Evolutionary conservation across 1,140 invertebrate species (phyloP).

Genomic region (Eumaeus atala): DNA sequence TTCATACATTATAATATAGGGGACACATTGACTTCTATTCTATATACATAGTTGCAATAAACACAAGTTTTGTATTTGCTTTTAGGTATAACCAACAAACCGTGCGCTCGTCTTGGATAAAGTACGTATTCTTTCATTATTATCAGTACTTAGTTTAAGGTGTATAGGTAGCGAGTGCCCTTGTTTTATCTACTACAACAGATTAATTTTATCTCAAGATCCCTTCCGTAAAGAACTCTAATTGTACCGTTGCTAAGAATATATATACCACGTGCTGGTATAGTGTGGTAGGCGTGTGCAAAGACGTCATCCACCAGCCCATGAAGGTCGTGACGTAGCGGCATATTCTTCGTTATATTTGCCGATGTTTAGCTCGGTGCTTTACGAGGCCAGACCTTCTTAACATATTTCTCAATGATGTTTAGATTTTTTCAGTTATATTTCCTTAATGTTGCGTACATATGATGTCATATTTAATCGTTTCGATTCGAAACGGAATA

Average conservation of each 20-base stretch:
- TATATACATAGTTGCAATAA: slow-evolving; percentile 7
- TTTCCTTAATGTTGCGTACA: slow-evolving; percentile 8
- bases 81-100: slow-evolving; percentile 71
- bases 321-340: slow-evolving; percentile 66
- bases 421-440: slow-evolving; percentile 4
- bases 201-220: slow-evolving; percentile 10
- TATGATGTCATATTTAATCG: slow-evolving; percentile 1
- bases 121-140: slow-evolving; percentile 51
- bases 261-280: slow-evolving; percentile 38
- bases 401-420: slow-evolving; percentile 28
- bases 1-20: slow-evolving; percentile 21
- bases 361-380: slow-evolving; percentile 53
- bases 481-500: neutral
- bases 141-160: slow-evolving; percentile 8
- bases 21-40: slow-evolving; percentile 10
- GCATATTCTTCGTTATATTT: slow-evolving; percentile 48
- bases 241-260: neutral
- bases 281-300: slow-evolving; percentile 38
- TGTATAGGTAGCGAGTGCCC: neutral
- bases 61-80: slow-evolving; percentile 37
- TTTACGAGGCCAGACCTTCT: slow-evolving; percentile 42
- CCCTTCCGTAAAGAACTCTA: slow-evolving; percentile 3
- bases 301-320: slow-evolving; percentile 47
- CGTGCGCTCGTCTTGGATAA: slow-evolving; percentile 62
- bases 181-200: neutral